phyloP scores from a whole-genome alignment of 2,797 vertebrate genomes.

The Scomberomorus guttatus region DNA sequence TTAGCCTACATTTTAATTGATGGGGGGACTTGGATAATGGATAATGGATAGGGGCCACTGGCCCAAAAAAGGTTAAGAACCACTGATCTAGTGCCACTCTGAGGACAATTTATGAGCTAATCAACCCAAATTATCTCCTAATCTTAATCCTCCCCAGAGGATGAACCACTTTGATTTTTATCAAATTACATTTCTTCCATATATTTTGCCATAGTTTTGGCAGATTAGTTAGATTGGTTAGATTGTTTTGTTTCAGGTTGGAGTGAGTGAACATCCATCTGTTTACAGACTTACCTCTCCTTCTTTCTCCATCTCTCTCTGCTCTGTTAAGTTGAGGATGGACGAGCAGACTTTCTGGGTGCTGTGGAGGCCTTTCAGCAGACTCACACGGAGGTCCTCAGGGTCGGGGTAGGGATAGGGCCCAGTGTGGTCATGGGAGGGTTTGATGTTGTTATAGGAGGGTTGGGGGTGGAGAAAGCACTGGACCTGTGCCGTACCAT shows the following conservation, averaged over 20 bases:
- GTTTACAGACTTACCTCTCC: conserved; percentile 18
- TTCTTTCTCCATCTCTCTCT: background rate
- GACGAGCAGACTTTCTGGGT: conserved; percentile 47
- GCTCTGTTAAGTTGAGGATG: conserved; percentile 1
- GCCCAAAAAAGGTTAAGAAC: no score
- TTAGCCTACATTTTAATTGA: no score
- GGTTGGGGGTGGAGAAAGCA: conserved; percentile 32
- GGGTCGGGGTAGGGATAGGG: conserved; percentile 2
- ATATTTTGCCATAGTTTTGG: no score
- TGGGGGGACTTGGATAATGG: no score
- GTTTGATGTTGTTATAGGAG: background rate
- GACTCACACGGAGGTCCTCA: conserved; percentile 36
- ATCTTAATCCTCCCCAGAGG: no score
- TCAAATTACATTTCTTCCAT: no score
- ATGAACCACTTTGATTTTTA: no score
- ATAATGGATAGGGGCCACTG: no score
- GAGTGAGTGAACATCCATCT: background rate
- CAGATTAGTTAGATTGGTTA: background rate
- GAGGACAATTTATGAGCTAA: no score
- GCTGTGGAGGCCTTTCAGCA: conserved; percentile 61
- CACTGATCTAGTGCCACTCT: background rate
- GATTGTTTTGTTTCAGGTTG: background rate
- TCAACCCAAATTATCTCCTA: no score
- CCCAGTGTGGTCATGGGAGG: fast-evolving
- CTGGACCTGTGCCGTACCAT: conserved; percentile 43